A percentile compares a stretch with the other conserved stretches of the same genome.
Evolutionary conservation across 2,113 vertebrate species (phyloP).

Genomic region (Rhinopomastus cyanomelas): DNA sequence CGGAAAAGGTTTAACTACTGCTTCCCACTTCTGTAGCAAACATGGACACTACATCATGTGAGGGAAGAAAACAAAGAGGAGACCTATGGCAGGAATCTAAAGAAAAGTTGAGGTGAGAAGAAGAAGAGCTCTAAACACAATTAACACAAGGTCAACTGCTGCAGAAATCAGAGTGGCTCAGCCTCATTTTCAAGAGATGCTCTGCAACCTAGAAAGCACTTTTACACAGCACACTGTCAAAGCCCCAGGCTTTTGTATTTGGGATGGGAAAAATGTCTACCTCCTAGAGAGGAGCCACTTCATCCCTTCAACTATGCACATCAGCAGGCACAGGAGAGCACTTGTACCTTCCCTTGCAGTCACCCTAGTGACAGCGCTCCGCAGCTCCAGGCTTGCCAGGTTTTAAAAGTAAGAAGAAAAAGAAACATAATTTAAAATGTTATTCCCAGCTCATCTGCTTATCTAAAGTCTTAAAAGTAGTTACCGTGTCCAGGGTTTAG

Average conservation of each 20-base stretch:
- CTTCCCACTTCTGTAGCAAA: not conserved
- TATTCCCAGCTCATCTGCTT: not conserved
- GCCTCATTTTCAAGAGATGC: not conserved
- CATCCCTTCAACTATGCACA: not conserved
- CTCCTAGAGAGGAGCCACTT: not conserved
- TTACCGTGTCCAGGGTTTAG: not conserved
- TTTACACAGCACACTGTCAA: not conserved
- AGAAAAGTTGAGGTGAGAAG: not conserved
- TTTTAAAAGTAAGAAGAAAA: not conserved
- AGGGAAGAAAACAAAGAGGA: not conserved
- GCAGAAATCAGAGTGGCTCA: not conserved
- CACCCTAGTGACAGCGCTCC: not conserved
- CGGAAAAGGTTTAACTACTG: not conserved
- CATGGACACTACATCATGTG: not conserved
- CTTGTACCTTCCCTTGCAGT: not conserved
- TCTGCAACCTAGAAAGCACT: not conserved
- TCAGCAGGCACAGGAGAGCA: not conserved
- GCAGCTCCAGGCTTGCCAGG: not conserved
- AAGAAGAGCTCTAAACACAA: not conserved
- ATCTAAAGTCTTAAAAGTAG: not conserved
- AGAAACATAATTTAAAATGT: not conserved
- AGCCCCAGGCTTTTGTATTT: not conserved
- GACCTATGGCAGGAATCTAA: not conserved
- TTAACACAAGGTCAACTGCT: not conserved
- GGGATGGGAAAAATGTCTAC: not conserved